Evolutionary conservation across 2,888 invertebrate genomes (phyloP), one percentile per base, ranked within the genome.

Genomic region (Agrenia bidenticulata): DNA sequence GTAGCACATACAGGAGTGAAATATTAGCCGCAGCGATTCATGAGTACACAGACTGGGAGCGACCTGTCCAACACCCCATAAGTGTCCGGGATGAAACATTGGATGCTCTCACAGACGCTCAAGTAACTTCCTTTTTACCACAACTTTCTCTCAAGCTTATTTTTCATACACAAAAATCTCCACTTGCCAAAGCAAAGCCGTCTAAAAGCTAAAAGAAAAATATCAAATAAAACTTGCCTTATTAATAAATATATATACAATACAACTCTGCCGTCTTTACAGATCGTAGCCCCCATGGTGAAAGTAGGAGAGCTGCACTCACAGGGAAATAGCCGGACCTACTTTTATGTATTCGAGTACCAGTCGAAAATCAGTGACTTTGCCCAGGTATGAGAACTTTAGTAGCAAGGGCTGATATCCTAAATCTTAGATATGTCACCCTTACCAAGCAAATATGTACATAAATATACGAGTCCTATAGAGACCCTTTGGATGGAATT

Each of bases 241-340:
- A 11, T 39, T 39, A 39, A 39, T 39, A 7, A 39, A 39, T 39
- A 11, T 39, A 11, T 39, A 39, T 39, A 11, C 39, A 39, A 39
- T 11, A 39, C 7, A 39, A 39, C 7, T 7, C 39, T 39, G 9
- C 39, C 15, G 7, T 39, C 39, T 11, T 39, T 67, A 21, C 91
- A 93, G 81, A 90, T 90, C 37, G 92, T 93, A 7, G 93, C 94
- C 0, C 95, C 95, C 0, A 88, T 92, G 50, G 89, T 94, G 23
- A 87, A 90, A 78, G 92, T 94, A 15, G 93, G 92, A 0, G 91
- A 94, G 81, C 85, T 92, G 54, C 94, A 95, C 81, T 92, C 94
- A 13, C 77, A 79, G 64, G 75, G 77, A 21, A 86, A 89, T 79
- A 84, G 89, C 64, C 90, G 90, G 79, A 92, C 92, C 55, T 93